Evolutionary conservation across 2,888 invertebrate species (phyloP), one percentile per base, ranked within the genome.

Genomic region (Salticus scenicus): DNA sequence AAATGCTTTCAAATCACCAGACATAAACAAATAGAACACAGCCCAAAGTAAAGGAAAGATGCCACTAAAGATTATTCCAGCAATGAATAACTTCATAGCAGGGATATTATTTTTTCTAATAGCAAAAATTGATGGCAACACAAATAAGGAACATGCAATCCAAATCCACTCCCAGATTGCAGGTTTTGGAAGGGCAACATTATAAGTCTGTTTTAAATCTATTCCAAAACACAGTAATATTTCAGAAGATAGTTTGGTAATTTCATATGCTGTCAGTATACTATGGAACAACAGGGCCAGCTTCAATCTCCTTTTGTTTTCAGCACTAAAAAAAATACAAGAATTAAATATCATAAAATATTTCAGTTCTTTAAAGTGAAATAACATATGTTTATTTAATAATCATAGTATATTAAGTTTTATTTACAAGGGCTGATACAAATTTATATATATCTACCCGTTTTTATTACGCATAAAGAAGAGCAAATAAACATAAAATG

Each of bases 271-370:
- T 91, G 96, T 96, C 90, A 98, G 93, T 88, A 97, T 92, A 90
- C 96, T 95, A 92, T 99, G 99, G 92, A 97, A 95, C 92, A 96
- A 96, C 92, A 98, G 96, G 92, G 97, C 96, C 91, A 95, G 96
- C 92, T 97, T 97, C 92, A 99, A 94, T 90, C 98, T 94, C 89
- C 96, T 96, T 93, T 99, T 99, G 93, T 97, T 98, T 91, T 96
- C 93, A 90, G 97, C 97, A 93, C 99, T 99, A 94, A 90, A 94
- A 94, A 90, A 90, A 31, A 70, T 42, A 63, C 17, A 47, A 42
- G 20, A 57, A 70, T 24, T 24, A n/a, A 57, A 24, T 17, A 24
- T 17, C 24, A 57, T 1, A 57, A 57, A 57, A 37, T 37, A 7
- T n/a, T n/a, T n/a, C n/a, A n/a, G n/a, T n/a, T n/a, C n/a, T n/a